Evolutionary conservation across 2,888 invertebrate species (phyloP).

Genomic region (Clitarchus hookeri): DNA sequence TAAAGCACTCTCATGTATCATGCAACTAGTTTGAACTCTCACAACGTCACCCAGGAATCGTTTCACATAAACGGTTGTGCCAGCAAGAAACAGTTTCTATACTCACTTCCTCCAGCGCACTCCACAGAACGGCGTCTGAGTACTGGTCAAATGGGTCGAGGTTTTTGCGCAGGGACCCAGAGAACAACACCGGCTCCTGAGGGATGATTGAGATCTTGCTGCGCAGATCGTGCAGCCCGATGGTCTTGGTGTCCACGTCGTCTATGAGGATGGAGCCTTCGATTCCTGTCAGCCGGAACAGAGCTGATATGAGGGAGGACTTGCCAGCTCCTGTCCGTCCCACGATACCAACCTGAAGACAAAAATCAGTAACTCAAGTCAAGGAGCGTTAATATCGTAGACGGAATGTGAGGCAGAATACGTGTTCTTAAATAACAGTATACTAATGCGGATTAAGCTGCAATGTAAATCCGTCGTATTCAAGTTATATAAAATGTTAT

Average conservation of each 20-base stretch:
- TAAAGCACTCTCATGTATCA: not conserved
- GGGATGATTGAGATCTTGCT: slow-evolving; percentile 67
- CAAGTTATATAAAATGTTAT: no score
- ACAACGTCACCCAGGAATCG: not conserved
- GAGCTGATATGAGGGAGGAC: no score
- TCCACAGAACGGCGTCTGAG: slow-evolving; percentile 55
- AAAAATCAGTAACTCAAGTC: not conserved
- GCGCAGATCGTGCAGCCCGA: slow-evolving; percentile 63
- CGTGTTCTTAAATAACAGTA: no score
- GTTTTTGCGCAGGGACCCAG: no score
- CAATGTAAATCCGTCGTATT: no score
- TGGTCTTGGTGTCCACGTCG: slow-evolving; percentile 56
- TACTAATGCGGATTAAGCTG: no score
- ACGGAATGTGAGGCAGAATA: no score
- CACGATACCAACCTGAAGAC: slow-evolving; percentile 63
- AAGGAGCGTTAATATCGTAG: no score
- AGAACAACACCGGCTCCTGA: no score
- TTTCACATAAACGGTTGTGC: no score
- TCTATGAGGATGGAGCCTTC: slow-evolving; percentile 66
- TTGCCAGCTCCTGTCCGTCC: slow-evolving; percentile 60
- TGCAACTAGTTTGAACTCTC: not conserved
- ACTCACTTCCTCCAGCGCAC: slow-evolving; percentile 50
- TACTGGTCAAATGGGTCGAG: slow-evolving; percentile 57
- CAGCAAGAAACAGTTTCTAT: not conserved
- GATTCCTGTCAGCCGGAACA: slow-evolving; percentile 48